Evolutionary conservation across 2,797 vertebrate species (phyloP).

Genomic region (Peromyscus attwateri): DNA sequence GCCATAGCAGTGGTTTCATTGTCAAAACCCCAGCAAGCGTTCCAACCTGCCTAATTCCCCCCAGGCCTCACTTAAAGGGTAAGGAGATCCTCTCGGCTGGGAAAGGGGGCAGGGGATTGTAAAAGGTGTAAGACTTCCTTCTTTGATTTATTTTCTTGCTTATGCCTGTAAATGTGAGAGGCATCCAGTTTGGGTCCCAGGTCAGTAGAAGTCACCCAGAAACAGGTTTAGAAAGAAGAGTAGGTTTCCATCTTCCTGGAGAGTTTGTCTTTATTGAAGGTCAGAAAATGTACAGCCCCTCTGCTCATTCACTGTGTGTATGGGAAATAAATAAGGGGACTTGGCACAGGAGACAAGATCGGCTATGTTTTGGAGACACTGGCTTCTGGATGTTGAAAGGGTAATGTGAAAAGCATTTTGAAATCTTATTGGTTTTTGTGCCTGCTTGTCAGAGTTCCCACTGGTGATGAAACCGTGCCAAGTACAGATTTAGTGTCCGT

Average conservation of each 20-base stretch:
- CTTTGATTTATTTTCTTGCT: conserved; percentile 81
- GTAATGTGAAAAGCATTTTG: conserved; percentile 78
- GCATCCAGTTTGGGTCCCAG: conserved; percentile 78
- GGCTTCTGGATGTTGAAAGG: conserved; percentile 80
- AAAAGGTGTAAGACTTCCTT: conserved; percentile 76
- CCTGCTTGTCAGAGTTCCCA: conserved; percentile 84
- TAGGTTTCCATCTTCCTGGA: conserved; percentile 80
- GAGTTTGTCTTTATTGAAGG: conserved; percentile 84
- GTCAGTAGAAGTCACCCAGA: conserved; percentile 78
- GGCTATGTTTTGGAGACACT: conserved; percentile 83
- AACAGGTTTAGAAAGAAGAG: conserved; percentile 70
- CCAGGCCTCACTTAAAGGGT: conserved; percentile 70
- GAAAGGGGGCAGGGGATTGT: not conserved
- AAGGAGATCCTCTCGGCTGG: conserved; percentile 75
- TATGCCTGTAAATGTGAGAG: conserved; percentile 74
- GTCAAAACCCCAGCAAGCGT: conserved; percentile 79
- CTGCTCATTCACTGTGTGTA: conserved; percentile 77
- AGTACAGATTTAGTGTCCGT: conserved; percentile 35
- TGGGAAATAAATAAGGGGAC: conserved; percentile 80
- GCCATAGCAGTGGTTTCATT: conserved; percentile 73
- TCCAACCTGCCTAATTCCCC: conserved; percentile 70
- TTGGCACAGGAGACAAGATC: conserved; percentile 80
- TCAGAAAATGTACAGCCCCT: conserved; percentile 83
- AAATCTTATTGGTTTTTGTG: conserved; percentile 80
- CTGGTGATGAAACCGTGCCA: conserved; percentile 81